Percentiles rank a stretch among this genome's conserved stretches.
Evolutionary conservation across 2,797 vertebrate species (phyloP).

Genomic region (Otolemur crassicaudatus): DNA sequence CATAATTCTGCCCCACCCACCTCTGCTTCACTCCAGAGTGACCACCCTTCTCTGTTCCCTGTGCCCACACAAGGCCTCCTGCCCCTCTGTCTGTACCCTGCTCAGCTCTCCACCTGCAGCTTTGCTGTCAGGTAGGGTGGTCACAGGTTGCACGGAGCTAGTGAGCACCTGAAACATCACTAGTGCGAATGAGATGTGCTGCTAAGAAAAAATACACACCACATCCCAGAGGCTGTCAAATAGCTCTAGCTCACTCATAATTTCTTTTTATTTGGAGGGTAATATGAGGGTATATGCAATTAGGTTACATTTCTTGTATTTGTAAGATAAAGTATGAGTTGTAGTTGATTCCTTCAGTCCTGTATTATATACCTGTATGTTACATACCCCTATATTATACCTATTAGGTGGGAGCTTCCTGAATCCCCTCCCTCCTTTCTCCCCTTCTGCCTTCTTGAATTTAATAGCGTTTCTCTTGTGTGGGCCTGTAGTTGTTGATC

Average conservation of each 20-base stretch:
- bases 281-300: too few species aligned
- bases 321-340: too few species aligned
- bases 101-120: not conserved
- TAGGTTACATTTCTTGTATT: too few species aligned
- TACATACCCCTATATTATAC: too few species aligned
- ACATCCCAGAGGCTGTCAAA: not conserved
- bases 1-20: accelerated
- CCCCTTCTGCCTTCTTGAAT: too few species aligned
- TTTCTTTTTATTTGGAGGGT: not conserved
- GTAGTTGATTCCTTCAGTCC: too few species aligned
- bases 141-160: not conserved
- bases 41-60: not conserved
- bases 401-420: too few species aligned
- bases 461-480: too few species aligned
- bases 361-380: too few species aligned
- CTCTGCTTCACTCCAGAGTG: not conserved
- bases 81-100: not conserved
- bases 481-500: too few species aligned
- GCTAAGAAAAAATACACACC: not conserved
- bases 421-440: too few species aligned
- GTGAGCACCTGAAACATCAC: not conserved
- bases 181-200: not conserved
- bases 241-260: not conserved
- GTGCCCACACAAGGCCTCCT: too few species aligned
- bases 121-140: not conserved